These are phyloP conservation scores for Plusia festucae DNA, from an alignment of 2,888 invertebrate genomes.

Conservation along the genomic window DNA sequence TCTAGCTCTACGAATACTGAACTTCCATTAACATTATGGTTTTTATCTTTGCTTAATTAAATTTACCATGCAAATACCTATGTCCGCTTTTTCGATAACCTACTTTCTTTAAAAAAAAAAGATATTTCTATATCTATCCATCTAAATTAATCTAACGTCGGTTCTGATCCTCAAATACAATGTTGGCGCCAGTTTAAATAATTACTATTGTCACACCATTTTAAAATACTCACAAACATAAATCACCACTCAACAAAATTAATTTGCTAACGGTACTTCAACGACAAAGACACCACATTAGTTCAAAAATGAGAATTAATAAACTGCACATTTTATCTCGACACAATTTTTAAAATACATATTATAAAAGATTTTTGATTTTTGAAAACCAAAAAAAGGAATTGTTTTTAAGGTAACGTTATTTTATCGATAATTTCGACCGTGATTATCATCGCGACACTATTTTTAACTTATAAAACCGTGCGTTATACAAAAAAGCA, in stretches of 20 bases:
- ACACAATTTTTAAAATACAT: conserved; percentile 23
- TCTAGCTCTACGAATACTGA: background rate
- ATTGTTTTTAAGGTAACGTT: background rate
- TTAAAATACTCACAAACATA: conserved; percentile 25
- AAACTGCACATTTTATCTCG: conserved; percentile 32
- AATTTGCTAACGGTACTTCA: conserved; percentile 40
- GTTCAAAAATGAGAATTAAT: conserved; percentile 34
- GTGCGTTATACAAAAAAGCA: conserved; percentile 4
- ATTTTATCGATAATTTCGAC: conserved; percentile 13
- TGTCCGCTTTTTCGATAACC: too few species aligned
- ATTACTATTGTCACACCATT: conserved; percentile 16
- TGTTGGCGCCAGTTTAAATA: conserved; percentile 3
- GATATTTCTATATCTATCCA: background rate
- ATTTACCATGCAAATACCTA: too few species aligned
- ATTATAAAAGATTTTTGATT: background rate
- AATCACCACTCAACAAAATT: conserved; percentile 32
- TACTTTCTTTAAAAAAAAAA: too few species aligned
- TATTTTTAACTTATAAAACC: conserved; percentile 10
- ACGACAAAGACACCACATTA: conserved; percentile 15
- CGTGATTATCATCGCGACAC: conserved; percentile 23
- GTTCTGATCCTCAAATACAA: background rate
- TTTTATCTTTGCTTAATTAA: too few species aligned
- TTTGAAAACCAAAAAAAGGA: conserved; percentile 6
- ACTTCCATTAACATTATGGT: background rate
- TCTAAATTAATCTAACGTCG: background rate